These are phyloP conservation scores for Buphagus erythrorhynchus DNA, from an alignment of 2,797 vertebrate species.

Conservation along the genomic window DNA sequence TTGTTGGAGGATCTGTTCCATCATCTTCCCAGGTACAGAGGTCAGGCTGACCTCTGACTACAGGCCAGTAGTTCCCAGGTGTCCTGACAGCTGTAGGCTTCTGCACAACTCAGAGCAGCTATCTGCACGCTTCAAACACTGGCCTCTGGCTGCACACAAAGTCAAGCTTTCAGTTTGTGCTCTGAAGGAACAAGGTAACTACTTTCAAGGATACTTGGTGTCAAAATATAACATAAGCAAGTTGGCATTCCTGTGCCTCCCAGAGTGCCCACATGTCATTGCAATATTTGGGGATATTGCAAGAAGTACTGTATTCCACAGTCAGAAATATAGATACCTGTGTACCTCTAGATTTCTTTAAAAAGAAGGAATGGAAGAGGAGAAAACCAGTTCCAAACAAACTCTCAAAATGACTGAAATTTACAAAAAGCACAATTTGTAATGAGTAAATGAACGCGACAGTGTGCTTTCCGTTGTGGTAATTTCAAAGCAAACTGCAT, in stretches of 20 bases:
- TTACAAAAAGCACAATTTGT: accelerated
- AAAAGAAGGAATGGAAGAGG: neutral
- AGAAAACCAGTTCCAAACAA: neutral
- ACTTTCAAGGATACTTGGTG: neutral
- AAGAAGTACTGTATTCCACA: neutral
- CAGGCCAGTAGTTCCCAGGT: neutral
- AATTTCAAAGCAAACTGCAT: neutral
- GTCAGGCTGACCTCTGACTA: neutral
- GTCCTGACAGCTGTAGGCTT: neutral
- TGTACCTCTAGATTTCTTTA: neutral
- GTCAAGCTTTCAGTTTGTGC: neutral
- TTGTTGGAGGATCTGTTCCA: neutral
- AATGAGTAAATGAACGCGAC: neutral
- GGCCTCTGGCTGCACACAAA: neutral
- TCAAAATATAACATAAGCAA: neutral
- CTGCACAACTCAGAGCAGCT: neutral
- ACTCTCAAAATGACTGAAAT: neutral
- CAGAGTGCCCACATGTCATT: neutral
- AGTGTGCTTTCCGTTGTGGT: neutral
- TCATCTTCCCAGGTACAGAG: too few relatives aligned
- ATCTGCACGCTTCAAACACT: neutral
- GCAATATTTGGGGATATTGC: neutral
- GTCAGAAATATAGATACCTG: neutral
- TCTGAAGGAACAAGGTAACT: neutral
- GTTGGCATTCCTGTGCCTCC: neutral